Evolutionary conservation across 1,140 invertebrate species (phyloP).

Genomic region (Caenorhabditis inopinata): DNA sequence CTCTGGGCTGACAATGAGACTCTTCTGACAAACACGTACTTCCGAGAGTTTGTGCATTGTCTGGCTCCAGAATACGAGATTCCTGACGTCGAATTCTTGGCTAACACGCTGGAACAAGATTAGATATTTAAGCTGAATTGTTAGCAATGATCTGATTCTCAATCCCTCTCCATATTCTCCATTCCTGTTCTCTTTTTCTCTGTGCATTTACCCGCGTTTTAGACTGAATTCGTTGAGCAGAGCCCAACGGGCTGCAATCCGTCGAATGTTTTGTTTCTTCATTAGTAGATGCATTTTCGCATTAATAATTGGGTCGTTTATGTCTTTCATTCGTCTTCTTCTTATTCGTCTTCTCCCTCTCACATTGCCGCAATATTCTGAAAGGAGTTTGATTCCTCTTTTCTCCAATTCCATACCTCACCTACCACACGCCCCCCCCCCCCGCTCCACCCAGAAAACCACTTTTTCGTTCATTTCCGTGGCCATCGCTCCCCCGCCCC

Average conservation of each 20-base stretch:
- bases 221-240: neutral
- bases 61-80: constrained; percentile 24
- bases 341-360: too few relatives aligned
- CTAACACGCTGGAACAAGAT: neutral
- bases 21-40: neutral
- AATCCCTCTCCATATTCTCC: neutral
- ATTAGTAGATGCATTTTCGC: constrained; percentile 29
- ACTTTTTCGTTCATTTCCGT: neutral
- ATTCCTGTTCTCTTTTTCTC: neutral
- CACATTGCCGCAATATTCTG: constrained; percentile 32
- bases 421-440: neutral
- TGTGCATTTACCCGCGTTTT: constrained; percentile 6
- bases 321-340: neutral
- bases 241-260: neutral
- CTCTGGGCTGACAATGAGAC: constrained; percentile 14
- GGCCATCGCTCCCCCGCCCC: neutral
- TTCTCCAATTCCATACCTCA: neutral
- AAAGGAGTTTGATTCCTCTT: constrained; percentile 1
- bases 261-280: neutral
- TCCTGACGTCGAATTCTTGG: neutral
- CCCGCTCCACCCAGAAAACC: neutral
- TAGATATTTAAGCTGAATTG: neutral
- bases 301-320: neutral
- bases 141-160: neutral
- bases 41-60: neutral